Evolutionary conservation across 2,888 invertebrate species (phyloP).

Genomic region (Baronia brevicornis): DNA sequence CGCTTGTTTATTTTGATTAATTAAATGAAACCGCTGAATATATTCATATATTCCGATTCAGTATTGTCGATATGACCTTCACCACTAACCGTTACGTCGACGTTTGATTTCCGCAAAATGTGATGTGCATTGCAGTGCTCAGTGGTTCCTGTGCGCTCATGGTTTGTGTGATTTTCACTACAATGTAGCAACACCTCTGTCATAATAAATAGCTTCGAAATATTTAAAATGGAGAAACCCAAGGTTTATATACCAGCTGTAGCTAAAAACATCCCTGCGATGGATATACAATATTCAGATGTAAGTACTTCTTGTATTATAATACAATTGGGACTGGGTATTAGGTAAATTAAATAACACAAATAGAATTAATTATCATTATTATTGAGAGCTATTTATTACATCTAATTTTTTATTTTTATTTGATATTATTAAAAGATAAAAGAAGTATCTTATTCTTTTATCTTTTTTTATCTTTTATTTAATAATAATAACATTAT

Average conservation of each 20-base stretch:
- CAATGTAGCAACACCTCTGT: constrained; percentile 33
- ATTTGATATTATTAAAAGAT: too few relatives aligned
- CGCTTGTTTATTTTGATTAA: constrained; percentile 36
- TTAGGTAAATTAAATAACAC: too few relatives aligned
- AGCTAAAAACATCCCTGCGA: constrained; percentile 39
- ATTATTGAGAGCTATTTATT: too few relatives aligned
- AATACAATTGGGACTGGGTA: too few relatives aligned
- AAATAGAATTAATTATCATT: too few relatives aligned
- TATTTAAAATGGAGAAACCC: constrained; percentile 25
- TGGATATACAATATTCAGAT: constrained; percentile 52
- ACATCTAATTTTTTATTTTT: too few relatives aligned
- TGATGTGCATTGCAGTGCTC: constrained; percentile 43
- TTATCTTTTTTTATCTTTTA: too few relatives aligned
- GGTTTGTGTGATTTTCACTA: constrained; percentile 31
- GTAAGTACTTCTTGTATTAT: constrained; percentile 40
- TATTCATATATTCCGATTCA: constrained; percentile 2
- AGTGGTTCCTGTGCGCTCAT: constrained; percentile 31
- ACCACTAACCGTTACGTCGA: constrained; percentile 17
- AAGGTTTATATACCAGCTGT: constrained; percentile 43
- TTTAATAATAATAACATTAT: too few relatives aligned
- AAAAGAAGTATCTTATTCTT: too few relatives aligned
- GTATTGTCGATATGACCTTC: constrained; percentile 12
- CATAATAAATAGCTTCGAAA: constrained; percentile 35
- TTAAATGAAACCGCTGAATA: constrained; percentile 14
- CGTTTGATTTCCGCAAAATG: constrained; percentile 27